phyloP scores from a whole-genome alignment of 2,888 invertebrate species.

The Polyommatus icarus region DNA sequence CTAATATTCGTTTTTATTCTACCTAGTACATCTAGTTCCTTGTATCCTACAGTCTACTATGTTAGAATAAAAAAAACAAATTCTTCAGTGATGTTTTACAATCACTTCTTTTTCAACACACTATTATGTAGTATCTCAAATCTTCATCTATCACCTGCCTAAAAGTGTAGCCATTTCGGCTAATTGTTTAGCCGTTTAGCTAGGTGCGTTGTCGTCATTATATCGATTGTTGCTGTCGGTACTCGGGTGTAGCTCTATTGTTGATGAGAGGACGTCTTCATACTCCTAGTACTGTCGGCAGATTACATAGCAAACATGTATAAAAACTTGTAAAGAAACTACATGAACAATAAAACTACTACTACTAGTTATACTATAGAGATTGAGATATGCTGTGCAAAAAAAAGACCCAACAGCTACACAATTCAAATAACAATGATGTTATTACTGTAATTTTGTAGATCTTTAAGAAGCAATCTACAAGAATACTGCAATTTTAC shows the following conservation, averaged over 20 bases:
- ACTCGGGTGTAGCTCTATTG: constrained; percentile 27
- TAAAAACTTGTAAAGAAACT: background rate
- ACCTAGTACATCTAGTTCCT: no score
- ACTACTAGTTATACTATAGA: background rate
- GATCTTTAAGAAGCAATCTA: no score
- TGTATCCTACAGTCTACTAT: no score
- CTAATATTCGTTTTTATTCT: no score
- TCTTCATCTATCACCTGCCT: background rate
- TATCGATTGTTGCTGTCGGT: constrained; percentile 18
- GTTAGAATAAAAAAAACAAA: no score
- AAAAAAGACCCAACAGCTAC: no score
- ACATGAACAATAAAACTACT: no score
- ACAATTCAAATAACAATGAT: no score
- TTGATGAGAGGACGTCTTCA: constrained; percentile 37
- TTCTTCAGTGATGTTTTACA: no score
- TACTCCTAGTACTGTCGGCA: background rate
- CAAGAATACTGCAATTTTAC: no score
- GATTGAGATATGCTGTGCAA: background rate
- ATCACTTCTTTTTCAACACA: no score
- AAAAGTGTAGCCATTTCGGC: background rate
- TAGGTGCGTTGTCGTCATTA: background rate
- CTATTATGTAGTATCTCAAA: background rate
- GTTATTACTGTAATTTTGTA: no score
- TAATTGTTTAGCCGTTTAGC: constrained; percentile 3
- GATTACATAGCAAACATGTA: background rate